phyloP scores from a whole-genome alignment of 1,140 invertebrate genomes.

The Bombyx mandarina region DNA sequence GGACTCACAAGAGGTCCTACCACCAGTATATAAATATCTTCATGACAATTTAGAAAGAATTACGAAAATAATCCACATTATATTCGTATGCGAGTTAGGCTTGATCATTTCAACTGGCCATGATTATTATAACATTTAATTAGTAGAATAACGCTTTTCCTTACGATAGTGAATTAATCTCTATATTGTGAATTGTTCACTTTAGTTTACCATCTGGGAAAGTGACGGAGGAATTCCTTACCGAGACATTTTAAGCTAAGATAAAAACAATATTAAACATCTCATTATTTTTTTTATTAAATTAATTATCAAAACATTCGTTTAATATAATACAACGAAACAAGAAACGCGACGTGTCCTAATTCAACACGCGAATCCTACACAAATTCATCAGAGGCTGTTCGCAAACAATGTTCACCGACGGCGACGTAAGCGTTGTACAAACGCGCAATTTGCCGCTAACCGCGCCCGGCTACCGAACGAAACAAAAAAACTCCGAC shows the following conservation, averaged over 20 bases:
- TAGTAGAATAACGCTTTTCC: too few relatives aligned
- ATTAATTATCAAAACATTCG: constrained; percentile 13
- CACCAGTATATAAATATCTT: too few relatives aligned
- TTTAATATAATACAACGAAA: constrained; percentile 30
- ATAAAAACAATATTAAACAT: constrained; percentile 1
- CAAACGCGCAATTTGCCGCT: constrained; percentile 45
- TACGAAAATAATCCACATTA: too few relatives aligned
- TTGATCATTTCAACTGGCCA: too few relatives aligned
- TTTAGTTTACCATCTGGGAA: too few relatives aligned
- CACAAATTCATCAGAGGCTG: constrained; percentile 47
- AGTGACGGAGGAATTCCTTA: not conserved
- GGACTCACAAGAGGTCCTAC: too few relatives aligned
- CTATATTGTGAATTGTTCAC: too few relatives aligned
- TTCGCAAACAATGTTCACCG: constrained; percentile 33
- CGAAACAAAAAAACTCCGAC: constrained; percentile 36
- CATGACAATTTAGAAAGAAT: too few relatives aligned
- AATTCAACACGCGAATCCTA: constrained; percentile 46
- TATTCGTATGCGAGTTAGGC: too few relatives aligned
- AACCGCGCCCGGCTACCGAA: constrained; percentile 6
- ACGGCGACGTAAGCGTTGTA: constrained; percentile 27
- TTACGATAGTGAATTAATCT: too few relatives aligned
- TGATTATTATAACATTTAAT: too few relatives aligned
- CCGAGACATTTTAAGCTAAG: not conserved
- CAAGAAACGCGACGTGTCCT: constrained; percentile 28
- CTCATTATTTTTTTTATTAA: not conserved